Percentiles rank a stretch among this genome's conserved stretches.
These are phyloP conservation scores for Enteromius afrohamiltoni DNA, from an alignment of 2,797 vertebrate genomes.

Conservation along the genomic window DNA sequence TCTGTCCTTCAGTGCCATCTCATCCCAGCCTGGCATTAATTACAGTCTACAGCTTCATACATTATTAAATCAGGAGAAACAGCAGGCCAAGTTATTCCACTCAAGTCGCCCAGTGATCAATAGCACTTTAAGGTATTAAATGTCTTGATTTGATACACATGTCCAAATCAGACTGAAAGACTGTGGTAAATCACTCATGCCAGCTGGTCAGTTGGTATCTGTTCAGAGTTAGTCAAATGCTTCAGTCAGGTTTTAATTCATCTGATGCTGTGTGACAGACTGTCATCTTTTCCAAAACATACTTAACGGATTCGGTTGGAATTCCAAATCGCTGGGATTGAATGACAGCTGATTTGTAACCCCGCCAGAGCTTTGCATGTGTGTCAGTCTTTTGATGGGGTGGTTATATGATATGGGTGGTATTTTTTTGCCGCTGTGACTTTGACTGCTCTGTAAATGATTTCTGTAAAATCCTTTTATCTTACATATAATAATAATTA, in stretches of 20 bases:
- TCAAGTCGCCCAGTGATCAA: slow-evolving; percentile 34
- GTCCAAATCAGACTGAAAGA: slow-evolving; percentile 44
- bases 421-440: slow-evolving; percentile 4
- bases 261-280: slow-evolving; percentile 51
- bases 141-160: slow-evolving; percentile 45
- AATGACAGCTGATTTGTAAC: slow-evolving; percentile 47
- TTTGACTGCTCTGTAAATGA: not conserved
- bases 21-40: slow-evolving; percentile 29
- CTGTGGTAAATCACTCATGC: slow-evolving; percentile 49
- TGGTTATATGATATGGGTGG: slow-evolving; percentile 39
- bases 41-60: slow-evolving; percentile 29
- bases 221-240: slow-evolving; percentile 46
- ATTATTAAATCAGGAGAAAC: slow-evolving; percentile 28
- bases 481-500: not conserved
- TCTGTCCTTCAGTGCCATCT: not conserved
- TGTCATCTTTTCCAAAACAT: slow-evolving; percentile 57
- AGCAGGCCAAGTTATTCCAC: slow-evolving; percentile 6
- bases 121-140: slow-evolving; percentile 46
- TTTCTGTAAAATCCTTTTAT: slow-evolving; percentile 1
- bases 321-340: slow-evolving; percentile 42
- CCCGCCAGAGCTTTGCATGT: slow-evolving; percentile 32
- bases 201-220: slow-evolving; percentile 48
- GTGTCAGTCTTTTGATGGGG: slow-evolving; percentile 3
- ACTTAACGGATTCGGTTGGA: slow-evolving; percentile 34
- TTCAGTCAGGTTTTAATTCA: slow-evolving; percentile 48